Conservation (phyloP, 2,888 invertebrate genomes). For the Caenorhabditis sp. region DNA sequence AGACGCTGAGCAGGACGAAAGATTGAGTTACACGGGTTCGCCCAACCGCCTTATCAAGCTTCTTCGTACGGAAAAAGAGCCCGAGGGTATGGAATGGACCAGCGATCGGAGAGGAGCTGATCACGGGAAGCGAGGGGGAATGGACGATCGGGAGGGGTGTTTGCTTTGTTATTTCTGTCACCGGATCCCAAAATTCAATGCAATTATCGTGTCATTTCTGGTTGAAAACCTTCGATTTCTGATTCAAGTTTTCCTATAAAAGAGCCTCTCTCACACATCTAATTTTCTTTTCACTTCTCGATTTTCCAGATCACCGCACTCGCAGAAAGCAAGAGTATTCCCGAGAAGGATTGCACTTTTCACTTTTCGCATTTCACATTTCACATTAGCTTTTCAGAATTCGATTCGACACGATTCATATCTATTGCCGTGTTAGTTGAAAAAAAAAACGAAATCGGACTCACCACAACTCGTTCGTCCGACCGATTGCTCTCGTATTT, state of each 20-base stretch:
- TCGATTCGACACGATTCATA: neutral
- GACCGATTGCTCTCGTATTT: conserved; percentile 44
- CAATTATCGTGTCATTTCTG: conserved; percentile 5
- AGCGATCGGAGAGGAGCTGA: conserved; percentile 1
- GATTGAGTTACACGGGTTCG: conserved; percentile 34
- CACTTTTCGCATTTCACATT: neutral
- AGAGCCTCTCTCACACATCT: conserved; percentile 6
- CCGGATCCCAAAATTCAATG: neutral
- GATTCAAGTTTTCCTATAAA: neutral
- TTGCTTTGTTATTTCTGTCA: neutral
- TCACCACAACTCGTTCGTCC: conserved; percentile 47
- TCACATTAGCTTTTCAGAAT: neutral
- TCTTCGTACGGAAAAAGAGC: neutral
- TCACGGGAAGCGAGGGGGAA: neutral
- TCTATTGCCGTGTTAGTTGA: neutral
- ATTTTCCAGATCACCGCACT: conserved; percentile 49
- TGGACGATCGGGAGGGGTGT: neutral
- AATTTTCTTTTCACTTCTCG: conserved; percentile 41
- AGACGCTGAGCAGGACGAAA: conserved; percentile 24
- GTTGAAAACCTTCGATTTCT: neutral
- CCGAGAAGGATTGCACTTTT: conserved; percentile 38
- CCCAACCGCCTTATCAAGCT: conserved; percentile 33
- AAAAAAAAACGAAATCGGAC: conserved; percentile 10
- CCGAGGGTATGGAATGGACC: conserved; percentile 8
- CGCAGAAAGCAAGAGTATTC: conserved; percentile 15